Evolutionary conservation across 2,888 invertebrate species (phyloP).

Genomic region (Carabus problematicus): DNA sequence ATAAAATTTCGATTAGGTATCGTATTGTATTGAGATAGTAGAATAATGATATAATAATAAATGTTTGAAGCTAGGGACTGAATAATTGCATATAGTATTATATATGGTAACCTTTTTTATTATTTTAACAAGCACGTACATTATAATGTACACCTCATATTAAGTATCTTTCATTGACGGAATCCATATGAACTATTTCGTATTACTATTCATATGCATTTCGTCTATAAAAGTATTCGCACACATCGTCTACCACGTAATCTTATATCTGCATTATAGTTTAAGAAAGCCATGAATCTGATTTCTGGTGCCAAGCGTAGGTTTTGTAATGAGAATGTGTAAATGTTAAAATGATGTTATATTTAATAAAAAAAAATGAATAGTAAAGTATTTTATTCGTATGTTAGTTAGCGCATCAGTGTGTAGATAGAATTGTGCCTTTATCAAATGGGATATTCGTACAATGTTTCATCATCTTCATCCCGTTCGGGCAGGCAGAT

Average conservation of each 20-base stretch:
- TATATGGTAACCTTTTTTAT: too few relatives aligned
- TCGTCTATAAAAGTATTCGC: conserved; percentile 23
- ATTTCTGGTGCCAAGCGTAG: conserved; percentile 36
- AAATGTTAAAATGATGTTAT: conserved; percentile 34
- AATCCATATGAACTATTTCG: conserved; percentile 3
- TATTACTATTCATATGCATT: conserved; percentile 18
- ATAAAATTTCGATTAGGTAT: too few relatives aligned
- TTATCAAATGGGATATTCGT: conserved; percentile 67
- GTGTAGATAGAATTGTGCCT: conserved; percentile 14
- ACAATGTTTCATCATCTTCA: conserved; percentile 75
- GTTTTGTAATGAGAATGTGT: conserved; percentile 34
- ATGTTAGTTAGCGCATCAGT: conserved; percentile 12
- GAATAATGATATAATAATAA: too few relatives aligned
- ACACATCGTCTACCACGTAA: too few relatives aligned
- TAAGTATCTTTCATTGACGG: neutral
- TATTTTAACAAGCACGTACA: conserved; percentile 16
- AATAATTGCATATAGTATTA: too few relatives aligned
- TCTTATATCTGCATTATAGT: conserved; percentile 22
- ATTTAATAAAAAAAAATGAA: conserved; percentile 37
- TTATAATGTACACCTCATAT: neutral
- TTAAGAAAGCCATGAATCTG: conserved; percentile 29
- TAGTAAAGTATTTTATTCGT: conserved; percentile 1
- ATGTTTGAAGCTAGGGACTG: too few relatives aligned
- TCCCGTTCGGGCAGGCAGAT: conserved; percentile 83
- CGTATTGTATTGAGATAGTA: too few relatives aligned